A percentile compares a stretch with the other conserved stretches of the same genome.
phyloP scores from a whole-genome alignment of 2,888 invertebrate species.

The Chloromyia formosa region DNA sequence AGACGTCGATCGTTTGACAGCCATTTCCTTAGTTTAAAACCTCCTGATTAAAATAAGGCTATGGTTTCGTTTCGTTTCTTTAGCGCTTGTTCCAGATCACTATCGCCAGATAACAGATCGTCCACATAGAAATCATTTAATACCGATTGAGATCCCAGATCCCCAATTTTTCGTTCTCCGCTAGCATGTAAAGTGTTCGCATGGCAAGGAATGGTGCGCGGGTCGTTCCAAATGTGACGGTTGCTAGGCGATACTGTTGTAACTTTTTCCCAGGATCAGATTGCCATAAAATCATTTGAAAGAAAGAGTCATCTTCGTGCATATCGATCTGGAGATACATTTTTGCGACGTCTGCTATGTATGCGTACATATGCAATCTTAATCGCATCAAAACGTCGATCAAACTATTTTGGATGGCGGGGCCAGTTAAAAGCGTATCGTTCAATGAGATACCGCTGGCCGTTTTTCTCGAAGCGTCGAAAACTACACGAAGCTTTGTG shows the following conservation, averaged over 20 bases:
- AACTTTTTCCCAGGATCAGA: not conserved
- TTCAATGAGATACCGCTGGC: not conserved
- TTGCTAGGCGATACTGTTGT: not conserved
- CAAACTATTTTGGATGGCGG: not conserved
- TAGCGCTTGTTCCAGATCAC: too few relatives aligned
- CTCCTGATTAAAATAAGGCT: too few relatives aligned
- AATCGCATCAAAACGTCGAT: not conserved
- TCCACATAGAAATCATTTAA: not conserved
- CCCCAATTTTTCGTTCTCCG: not conserved
- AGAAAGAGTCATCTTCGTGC: not conserved
- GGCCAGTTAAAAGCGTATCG: not conserved
- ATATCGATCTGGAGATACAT: not conserved
- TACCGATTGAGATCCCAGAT: not conserved
- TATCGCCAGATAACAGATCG: not conserved
- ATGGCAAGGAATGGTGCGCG: not conserved
- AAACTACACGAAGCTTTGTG: not conserved
- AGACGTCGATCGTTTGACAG: too few relatives aligned
- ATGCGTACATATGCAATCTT: not conserved
- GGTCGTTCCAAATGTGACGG: not conserved
- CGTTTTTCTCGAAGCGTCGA: not conserved
- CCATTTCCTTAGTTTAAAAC: too few relatives aligned
- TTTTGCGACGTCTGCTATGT: not conserved
- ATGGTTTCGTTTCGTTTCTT: too few relatives aligned
- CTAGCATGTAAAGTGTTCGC: not conserved
- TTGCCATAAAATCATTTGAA: not conserved